Evolutionary conservation across 2,888 invertebrate genomes (phyloP).

Genomic region (Cyclophora punctaria): DNA sequence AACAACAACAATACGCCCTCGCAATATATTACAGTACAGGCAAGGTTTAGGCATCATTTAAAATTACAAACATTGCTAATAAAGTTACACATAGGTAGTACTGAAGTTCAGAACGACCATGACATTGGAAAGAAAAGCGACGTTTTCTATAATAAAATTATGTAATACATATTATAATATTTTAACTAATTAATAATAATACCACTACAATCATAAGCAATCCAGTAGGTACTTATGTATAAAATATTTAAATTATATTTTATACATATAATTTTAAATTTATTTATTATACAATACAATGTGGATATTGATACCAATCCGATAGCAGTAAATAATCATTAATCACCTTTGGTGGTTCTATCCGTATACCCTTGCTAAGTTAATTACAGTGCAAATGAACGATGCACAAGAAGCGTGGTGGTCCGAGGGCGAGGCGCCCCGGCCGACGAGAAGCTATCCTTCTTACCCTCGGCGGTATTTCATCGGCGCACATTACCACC

Average conservation of each 20-base stretch:
- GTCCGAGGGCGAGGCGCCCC: slow-evolving; percentile 17
- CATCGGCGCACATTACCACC: not conserved
- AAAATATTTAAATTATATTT: slow-evolving; percentile 7
- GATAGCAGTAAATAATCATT: slow-evolving; percentile 44
- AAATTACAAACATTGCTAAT: slow-evolving; percentile 15
- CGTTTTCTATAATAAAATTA: slow-evolving; percentile 14
- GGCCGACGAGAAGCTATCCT: slow-evolving; percentile 39
- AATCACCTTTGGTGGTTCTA: slow-evolving; percentile 59
- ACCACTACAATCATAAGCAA: slow-evolving; percentile 17
- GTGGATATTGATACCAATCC: slow-evolving; percentile 31
- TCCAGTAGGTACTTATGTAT: slow-evolving; percentile 5
- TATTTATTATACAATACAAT: slow-evolving; percentile 9
- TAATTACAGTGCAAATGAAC: slow-evolving; percentile 48
- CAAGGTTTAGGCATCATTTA: slow-evolving; percentile 62
- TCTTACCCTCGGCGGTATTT: slow-evolving; percentile 33
- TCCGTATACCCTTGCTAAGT: slow-evolving; percentile 65
- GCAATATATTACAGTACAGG: slow-evolving; percentile 46
- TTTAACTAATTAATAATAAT: slow-evolving; percentile 25
- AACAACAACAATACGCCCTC: slow-evolving; percentile 36
- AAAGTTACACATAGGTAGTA: not conserved
- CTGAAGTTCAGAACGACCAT: slow-evolving; percentile 1
- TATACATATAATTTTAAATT: not conserved
- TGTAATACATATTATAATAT: too few relatives aligned
- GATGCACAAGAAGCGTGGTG: slow-evolving; percentile 43
- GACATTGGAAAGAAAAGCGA: slow-evolving; percentile 11